Conservation (phyloP, 2,113 vertebrate genomes). For the Passer montanus region DNA sequence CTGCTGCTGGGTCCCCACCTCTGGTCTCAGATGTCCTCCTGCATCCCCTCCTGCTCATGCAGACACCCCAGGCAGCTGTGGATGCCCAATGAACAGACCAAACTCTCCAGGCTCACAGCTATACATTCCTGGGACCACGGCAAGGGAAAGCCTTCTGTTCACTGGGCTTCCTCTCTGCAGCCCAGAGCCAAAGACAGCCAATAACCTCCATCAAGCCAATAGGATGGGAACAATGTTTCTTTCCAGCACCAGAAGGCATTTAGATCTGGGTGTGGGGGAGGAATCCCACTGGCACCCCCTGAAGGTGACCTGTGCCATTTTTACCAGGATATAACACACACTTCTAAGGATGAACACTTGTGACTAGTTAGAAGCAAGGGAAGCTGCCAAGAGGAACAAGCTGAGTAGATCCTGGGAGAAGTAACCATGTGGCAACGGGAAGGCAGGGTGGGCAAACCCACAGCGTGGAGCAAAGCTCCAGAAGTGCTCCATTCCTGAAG, state of each 20-base stretch:
- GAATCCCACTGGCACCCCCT: neutral
- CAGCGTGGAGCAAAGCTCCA: fast-evolving
- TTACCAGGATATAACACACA: neutral
- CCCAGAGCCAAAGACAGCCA: neutral
- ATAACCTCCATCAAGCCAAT: neutral
- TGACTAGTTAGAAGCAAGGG: neutral
- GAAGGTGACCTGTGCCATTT: neutral
- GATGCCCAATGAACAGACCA: fast-evolving
- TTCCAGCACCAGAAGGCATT: neutral
- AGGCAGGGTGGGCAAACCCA: neutral
- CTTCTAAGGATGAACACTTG: neutral
- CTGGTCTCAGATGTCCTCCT: neutral
- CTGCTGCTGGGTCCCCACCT: neutral
- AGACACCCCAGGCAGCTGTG: neutral
- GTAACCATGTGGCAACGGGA: neutral
- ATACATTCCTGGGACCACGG: neutral
- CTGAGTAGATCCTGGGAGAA: neutral
- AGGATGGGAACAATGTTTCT: neutral
- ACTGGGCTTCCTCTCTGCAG: neutral
- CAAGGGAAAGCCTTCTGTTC: neutral
- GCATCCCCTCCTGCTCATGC: neutral
- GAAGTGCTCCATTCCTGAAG: neutral
- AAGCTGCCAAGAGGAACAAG: neutral
- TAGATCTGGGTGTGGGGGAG: fast-evolving
- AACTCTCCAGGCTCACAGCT: neutral